phyloP scores from a whole-genome alignment of 2,113 vertebrate species.

The Mustelus asterias region DNA sequence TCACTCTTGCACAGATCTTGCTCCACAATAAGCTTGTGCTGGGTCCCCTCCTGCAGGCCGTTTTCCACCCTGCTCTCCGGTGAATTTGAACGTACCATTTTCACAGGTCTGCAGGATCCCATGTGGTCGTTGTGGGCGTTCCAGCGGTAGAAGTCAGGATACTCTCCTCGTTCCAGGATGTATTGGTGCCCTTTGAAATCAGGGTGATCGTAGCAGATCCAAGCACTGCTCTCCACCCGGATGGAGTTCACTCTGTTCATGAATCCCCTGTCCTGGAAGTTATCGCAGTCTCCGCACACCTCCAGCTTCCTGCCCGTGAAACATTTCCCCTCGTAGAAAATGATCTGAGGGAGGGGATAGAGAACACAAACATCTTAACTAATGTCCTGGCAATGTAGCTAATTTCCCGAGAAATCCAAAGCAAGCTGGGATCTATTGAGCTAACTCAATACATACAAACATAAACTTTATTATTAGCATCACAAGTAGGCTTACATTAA shows the following conservation, averaged over 20 bases:
- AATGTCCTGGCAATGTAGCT: too few species aligned
- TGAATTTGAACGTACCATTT: conserved; percentile 66
- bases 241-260: conserved; percentile 83
- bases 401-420: not conserved
- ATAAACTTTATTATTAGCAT: too few species aligned
- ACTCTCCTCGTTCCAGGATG: conserved; percentile 77
- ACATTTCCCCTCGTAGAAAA: conserved; percentile 77
- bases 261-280: conserved; percentile 84
- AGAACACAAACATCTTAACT: not conserved
- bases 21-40: not conserved
- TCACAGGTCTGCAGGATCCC: conserved; percentile 80
- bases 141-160: conserved; percentile 79
- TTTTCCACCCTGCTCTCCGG: not conserved
- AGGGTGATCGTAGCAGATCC: conserved; percentile 78
- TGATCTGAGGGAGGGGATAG: conserved; percentile 57
- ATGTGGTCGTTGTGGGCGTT: conserved; percentile 80
- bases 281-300: conserved; percentile 74
- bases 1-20: not conserved
- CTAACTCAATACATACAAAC: not conserved
- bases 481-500: too few species aligned
- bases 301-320: conserved; percentile 82
- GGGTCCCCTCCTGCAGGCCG: not conserved
- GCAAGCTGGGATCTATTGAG: not conserved
- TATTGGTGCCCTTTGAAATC: conserved; percentile 84
- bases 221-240: conserved; percentile 75